Conservation (phyloP, 2,113 vertebrate genomes). For the Podilymbus podiceps region DNA sequence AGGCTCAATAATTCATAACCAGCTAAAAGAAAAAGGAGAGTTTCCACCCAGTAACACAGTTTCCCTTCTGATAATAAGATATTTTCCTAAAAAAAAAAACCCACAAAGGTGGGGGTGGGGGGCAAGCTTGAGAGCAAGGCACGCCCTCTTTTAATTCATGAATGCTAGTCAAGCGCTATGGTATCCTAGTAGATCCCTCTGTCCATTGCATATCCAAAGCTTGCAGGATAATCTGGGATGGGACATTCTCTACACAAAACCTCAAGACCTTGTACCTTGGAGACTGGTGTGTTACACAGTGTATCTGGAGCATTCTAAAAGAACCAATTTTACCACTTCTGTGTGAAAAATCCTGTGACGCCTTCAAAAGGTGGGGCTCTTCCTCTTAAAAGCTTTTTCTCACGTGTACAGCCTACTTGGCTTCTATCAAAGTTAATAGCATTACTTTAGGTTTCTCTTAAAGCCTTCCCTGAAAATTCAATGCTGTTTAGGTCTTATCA, state of each 20-base stretch:
- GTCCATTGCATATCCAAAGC: neutral
- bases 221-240: neutral
- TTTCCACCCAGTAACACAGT: neutral
- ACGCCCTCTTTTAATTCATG: neutral
- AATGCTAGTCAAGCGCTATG: neutral
- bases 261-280: neutral
- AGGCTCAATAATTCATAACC: neutral
- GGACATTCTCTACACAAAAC: neutral
- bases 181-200: neutral
- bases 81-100: neutral
- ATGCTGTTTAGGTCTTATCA: neutral
- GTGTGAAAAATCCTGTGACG: neutral
- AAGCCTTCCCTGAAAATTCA: neutral
- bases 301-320: neutral
- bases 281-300: neutral
- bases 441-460: neutral
- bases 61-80: neutral
- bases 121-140: neutral
- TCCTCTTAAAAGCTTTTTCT: neutral
- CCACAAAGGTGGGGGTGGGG: too few relatives aligned
- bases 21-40: neutral
- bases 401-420: accelerated
- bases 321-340: neutral
- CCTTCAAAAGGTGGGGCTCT: neutral
- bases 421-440: neutral